phyloP scores from a whole-genome alignment of 1,140 invertebrate genomes.

The Lepidotrigona ventralis region DNA sequence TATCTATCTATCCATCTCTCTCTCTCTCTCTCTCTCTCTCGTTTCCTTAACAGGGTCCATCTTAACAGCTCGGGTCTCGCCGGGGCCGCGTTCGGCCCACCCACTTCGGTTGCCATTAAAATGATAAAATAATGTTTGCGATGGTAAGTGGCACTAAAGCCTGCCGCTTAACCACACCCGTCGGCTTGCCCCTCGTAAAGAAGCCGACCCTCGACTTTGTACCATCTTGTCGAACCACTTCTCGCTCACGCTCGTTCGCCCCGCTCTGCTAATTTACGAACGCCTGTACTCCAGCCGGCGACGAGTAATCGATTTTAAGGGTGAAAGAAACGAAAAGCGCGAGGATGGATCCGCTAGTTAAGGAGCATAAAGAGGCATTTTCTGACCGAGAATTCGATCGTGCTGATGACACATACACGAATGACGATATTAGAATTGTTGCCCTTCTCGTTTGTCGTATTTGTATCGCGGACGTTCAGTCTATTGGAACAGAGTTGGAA shows the following conservation, averaged over 20 bases:
- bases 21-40: not conserved
- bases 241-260: conserved; percentile 63
- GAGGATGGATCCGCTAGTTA: not conserved
- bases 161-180: conserved; percentile 66
- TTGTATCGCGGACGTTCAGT: too few relatives aligned
- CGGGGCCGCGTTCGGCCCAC: not conserved
- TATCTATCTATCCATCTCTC: too few relatives aligned
- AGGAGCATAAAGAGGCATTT: too few relatives aligned
- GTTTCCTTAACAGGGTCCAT: conserved; percentile 1
- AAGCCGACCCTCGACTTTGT: conserved; percentile 66
- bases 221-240: conserved; percentile 67
- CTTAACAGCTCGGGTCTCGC: not conserved
- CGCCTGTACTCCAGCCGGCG: conserved; percentile 61
- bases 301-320: conserved; percentile 66
- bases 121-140: conserved; percentile 79
- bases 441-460: too few relatives aligned
- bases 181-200: conserved; percentile 62
- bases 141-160: conserved; percentile 76
- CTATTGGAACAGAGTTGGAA: too few relatives aligned
- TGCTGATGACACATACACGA: too few relatives aligned
- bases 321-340: conserved; percentile 17
- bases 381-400: too few relatives aligned
- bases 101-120: conserved; percentile 71
- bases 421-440: too few relatives aligned
- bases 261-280: conserved; percentile 64